A percentile compares a stretch with the other conserved stretches of the same genome.
phyloP scores from a whole-genome alignment of 1,140 invertebrate species.

The Drosophila chauvacae region DNA sequence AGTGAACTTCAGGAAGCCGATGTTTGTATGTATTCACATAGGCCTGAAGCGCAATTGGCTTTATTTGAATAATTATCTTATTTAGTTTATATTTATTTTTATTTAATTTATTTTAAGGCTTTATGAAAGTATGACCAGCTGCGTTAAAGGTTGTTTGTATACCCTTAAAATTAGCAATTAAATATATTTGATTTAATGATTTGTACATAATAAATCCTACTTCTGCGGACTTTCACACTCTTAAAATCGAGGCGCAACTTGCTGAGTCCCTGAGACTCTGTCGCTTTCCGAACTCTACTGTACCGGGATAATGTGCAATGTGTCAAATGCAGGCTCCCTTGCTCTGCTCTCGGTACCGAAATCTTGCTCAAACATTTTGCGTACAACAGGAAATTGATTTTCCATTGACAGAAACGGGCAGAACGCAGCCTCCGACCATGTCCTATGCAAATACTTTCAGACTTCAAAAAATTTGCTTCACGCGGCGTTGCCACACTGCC shows the following conservation, averaged over 20 bases:
- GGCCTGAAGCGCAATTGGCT: no score
- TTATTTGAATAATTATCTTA: no score
- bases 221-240: no score
- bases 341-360: neutral
- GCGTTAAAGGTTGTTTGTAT: no score
- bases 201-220: no score
- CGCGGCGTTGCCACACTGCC: constrained; percentile 71
- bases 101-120: no score
- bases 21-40: no score
- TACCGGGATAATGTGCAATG: constrained; percentile 61
- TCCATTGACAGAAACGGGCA: constrained; percentile 64
- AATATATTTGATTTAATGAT: no score
- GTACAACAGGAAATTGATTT: constrained; percentile 79
- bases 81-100: no score
- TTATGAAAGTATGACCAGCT: no score
- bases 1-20: no score
- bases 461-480: constrained; percentile 53
- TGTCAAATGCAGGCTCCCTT: constrained; percentile 65
- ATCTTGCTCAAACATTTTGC: constrained; percentile 64
- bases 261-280: neutral
- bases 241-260: neutral
- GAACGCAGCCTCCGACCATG: constrained; percentile 12
- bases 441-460: constrained; percentile 79
- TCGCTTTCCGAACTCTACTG: neutral
- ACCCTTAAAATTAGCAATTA: no score